Evolutionary conservation across 30 jellyfish, hydroid and myxozoan species (phyloP), one percentile per base, ranked within the genome.

Genomic region (Aurelia sp.): DNA sequence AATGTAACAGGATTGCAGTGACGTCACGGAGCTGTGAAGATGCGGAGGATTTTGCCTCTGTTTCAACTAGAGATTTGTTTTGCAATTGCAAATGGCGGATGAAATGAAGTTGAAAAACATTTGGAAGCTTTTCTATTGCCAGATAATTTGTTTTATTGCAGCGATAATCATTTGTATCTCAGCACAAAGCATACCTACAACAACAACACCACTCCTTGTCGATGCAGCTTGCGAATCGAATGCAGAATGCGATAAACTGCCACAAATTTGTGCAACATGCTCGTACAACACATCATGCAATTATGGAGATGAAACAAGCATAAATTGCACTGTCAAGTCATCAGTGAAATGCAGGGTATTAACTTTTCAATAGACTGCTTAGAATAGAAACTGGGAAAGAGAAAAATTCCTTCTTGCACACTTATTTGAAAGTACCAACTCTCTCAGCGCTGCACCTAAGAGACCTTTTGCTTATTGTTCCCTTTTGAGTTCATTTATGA

Each of bases 251-350:
- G 19, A 48, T 65, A 55, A 57, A 21, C 55, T 91, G 16, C 92
- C 95, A 13, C 86, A 73, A 33, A 53, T 21, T 55, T 80, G 93
- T 51, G 79, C 86, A 16, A 66, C 81, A 48, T 91, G 98, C 81
- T 70, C 84, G 13, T 91, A 67, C 84, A 86, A 91, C 50, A 6
- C 63, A 12, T 68, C 90, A 3, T 91, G 98, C 72, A 58, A 78
- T 72, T 91, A 91, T 82, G 98, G 98, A 17, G 87, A 91, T 2
- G 72, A 51, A 24, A 85, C 96, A 0, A 41, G 57, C 8, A 90
- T 82, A 13, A 86, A 85, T 53, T 91, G 98, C 63, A 68, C 93
- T 30, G 94, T 66, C 33, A 62, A 27, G 24, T 48, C 63, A 0
- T 60, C 66, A 62, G 82, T 85, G 19, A 52, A 52, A 16, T 91